phyloP scores from a whole-genome alignment of 2,888 invertebrate species.

The Holacanthella duospinosa region DNA sequence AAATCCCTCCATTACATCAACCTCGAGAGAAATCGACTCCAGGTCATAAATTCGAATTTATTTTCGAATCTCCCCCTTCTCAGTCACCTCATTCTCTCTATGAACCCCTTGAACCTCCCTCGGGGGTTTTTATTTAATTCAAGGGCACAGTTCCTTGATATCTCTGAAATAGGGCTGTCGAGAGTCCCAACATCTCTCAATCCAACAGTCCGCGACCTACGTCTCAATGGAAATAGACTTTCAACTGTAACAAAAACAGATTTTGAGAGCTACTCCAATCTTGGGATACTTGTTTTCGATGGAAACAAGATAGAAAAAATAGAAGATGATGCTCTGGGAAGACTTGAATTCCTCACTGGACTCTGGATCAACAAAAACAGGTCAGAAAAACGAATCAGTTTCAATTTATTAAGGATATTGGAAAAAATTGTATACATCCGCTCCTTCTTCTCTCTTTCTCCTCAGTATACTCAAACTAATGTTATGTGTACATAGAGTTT shows the following conservation, averaged over 20 bases:
- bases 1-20: conserved; percentile 37
- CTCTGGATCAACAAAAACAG: conserved; percentile 68
- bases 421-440: too few relatives aligned
- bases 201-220: conserved; percentile 69
- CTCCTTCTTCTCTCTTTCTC: too few relatives aligned
- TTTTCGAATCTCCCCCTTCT: conserved; percentile 54
- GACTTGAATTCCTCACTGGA: conserved; percentile 66
- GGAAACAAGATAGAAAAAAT: conserved; percentile 63
- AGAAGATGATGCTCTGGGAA: conserved; percentile 76
- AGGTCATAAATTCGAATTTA: conserved; percentile 30
- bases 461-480: too few relatives aligned
- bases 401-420: too few relatives aligned
- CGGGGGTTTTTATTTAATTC: conserved; percentile 41
- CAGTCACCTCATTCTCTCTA: conserved; percentile 58
- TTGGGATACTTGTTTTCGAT: conserved; percentile 69
- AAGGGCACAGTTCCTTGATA: conserved; percentile 71
- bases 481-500: too few relatives aligned
- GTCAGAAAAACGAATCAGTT: too few relatives aligned
- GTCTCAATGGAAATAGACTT: conserved; percentile 64
- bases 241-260: conserved; percentile 67
- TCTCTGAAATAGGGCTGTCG: conserved; percentile 67
- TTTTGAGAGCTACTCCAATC: conserved; percentile 73
- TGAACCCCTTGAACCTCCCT: conserved; percentile 53
- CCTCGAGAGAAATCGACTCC: conserved; percentile 34
- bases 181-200: conserved; percentile 70